Base-by-base conservation (phyloP, 2,797 vertebrate genomes). In the Falco peregrinus region DNA sequence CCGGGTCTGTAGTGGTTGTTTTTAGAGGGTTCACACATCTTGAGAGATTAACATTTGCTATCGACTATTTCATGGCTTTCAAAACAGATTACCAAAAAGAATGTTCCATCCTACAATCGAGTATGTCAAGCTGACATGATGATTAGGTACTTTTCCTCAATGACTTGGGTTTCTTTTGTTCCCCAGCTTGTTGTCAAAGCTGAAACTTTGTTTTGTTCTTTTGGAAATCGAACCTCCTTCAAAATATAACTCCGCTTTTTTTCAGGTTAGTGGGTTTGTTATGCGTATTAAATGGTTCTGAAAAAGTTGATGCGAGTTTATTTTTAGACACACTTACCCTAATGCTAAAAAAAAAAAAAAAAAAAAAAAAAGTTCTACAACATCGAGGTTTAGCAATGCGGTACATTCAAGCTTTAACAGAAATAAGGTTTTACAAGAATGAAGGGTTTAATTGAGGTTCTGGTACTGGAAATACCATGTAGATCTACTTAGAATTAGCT, bases 1-100 rank as follows among this genome's bases (percentile, higher is more conserved):
- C 85, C 12, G 7, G 77, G 89, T 59, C 84, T 2, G 0, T 3
- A 17, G 53, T 73, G 31, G 63, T 41, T 61, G 37, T 87, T 90
- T 95, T 87, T 35, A 41, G 71, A 89, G 39, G 28, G 70, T 94
- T 96, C 96, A 95, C 91, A 92, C 90, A 91, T 94, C 92, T 96
- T 95, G 78, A 95, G 93, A 95, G 91, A 96, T 96, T 92, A 96
- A 95, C 94, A 97, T 97, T 97, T 93, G 93, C 84, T 96, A 96
- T 87, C 51, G 3, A 87, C 84, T 69, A 85, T 93, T 96, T 96
- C 95, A 97, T 60, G 89, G 95, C 60, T 96, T 96, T 97, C 95
- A 94, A 92, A 96, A 95, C 76, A 75, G 60, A 89, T 91, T 89
- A 88, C n/a, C 2, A 6, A 73, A 87, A 92, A 83, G 81, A 87